Percentiles rank a stretch among this genome's conserved stretches.
Evolutionary conservation across 2,888 invertebrate species (phyloP).

Genomic region (Drosophila mercatorum): DNA sequence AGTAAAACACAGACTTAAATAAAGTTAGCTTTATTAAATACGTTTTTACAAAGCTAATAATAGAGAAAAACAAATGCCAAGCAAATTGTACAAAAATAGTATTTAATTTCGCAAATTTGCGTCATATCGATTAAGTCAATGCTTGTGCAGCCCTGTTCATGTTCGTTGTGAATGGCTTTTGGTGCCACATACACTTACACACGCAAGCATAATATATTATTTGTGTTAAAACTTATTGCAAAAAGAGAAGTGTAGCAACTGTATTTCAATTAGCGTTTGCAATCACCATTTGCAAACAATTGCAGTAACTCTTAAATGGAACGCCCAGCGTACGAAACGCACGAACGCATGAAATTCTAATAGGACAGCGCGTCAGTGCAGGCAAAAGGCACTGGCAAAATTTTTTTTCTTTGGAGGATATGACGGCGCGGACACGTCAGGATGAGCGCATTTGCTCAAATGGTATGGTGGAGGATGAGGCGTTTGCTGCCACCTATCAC

Average conservation of each 20-base stretch:
- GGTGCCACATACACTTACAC: slow-evolving; percentile 69
- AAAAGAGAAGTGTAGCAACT: slow-evolving; percentile 52
- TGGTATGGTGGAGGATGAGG: slow-evolving; percentile 52
- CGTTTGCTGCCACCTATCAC: slow-evolving; percentile 44
- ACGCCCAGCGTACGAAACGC: slow-evolving; percentile 11
- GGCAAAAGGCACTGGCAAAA: slow-evolving; percentile 42
- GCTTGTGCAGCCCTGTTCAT: slow-evolving; percentile 34
- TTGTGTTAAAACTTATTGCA: slow-evolving; percentile 63
- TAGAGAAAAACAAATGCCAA: not conserved
- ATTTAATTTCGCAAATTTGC: slow-evolving; percentile 7
- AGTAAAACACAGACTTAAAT: not conserved
- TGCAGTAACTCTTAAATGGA: slow-evolving; percentile 18
- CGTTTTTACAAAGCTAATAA: not conserved
- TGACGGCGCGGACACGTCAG: slow-evolving; percentile 70
- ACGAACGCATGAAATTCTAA: slow-evolving; percentile 59
- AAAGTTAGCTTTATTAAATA: too few species aligned
- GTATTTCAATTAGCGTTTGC: slow-evolving; percentile 33
- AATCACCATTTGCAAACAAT: slow-evolving; percentile 17
- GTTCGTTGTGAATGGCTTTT: slow-evolving; percentile 34
- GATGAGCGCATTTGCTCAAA: slow-evolving; percentile 61
- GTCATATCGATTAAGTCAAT: slow-evolving; percentile 34
- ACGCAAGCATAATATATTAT: slow-evolving; percentile 61
- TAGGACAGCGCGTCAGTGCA: slow-evolving; percentile 51
- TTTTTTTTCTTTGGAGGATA: slow-evolving; percentile 41
- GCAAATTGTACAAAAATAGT: not conserved